These are phyloP conservation scores for Rhinoptilus africanus DNA, from an alignment of 2,113 vertebrate genomes.

Conservation along the genomic window DNA sequence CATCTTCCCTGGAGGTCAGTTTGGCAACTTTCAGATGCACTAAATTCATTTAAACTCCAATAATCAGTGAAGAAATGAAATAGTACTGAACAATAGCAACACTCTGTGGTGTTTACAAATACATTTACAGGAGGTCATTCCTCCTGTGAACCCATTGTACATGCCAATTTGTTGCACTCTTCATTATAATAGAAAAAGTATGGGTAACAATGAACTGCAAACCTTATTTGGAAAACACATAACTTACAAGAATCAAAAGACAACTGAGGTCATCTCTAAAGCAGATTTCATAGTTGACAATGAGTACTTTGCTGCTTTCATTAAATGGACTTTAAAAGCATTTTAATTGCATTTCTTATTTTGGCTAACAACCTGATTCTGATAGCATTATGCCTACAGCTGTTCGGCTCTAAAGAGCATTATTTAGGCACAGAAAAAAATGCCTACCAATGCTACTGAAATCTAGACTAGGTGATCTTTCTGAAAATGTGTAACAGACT, in stretches of 20 bases:
- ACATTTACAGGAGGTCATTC: neutral
- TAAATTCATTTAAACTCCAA: neutral
- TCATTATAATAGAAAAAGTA: constrained; percentile 32
- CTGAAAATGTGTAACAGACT: neutral
- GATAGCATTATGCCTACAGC: neutral
- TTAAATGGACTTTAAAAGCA: neutral
- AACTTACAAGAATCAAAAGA: neutral
- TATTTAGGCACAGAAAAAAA: neutral
- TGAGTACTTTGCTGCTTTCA: neutral
- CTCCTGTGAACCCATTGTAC: neutral
- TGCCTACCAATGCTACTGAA: fast-evolving
- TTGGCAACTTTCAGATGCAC: neutral
- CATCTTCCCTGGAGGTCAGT: neutral
- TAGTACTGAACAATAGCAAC: neutral
- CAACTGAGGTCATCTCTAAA: neutral
- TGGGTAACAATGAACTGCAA: neutral
- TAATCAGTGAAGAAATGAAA: constrained; percentile 6
- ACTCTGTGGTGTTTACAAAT: neutral
- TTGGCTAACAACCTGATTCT: neutral
- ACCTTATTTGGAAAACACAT: neutral
- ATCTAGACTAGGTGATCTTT: neutral
- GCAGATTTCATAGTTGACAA: neutral
- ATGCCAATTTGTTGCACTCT: neutral
- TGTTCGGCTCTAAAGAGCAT: neutral
- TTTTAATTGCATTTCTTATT: constrained; percentile 21